Evolutionary conservation across 2,797 vertebrate genomes (phyloP).

Genomic region (Neostethus bicornis): DNA sequence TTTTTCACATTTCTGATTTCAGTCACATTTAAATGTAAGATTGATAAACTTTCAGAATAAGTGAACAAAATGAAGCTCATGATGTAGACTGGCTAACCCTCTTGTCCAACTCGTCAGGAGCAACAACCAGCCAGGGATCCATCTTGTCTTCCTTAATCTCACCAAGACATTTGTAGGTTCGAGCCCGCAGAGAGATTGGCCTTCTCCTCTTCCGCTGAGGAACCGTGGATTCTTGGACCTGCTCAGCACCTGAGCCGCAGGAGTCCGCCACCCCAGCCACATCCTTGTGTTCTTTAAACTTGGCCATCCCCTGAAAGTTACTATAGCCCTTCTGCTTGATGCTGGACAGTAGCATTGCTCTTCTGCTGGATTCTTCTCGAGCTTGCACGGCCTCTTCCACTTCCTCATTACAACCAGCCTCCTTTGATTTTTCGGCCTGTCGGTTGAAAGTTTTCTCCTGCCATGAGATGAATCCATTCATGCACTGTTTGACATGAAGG

Average conservation of each 20-base stretch:
- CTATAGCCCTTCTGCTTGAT: slow-evolving; percentile 70
- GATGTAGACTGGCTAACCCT: accelerated
- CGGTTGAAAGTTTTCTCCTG: slow-evolving; percentile 54
- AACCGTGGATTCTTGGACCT: neutral
- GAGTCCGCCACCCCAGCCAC: slow-evolving; percentile 25
- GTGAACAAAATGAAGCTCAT: neutral
- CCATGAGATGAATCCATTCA: slow-evolving; percentile 54
- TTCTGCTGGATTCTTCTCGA: slow-evolving; percentile 16
- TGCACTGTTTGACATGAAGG: slow-evolving; percentile 14
- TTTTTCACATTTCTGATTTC: no score
- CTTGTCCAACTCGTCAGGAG: slow-evolving; percentile 25
- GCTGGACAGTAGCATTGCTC: slow-evolving; percentile 57
- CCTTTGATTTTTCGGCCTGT: neutral
- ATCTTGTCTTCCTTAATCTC: neutral
- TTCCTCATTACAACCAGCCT: accelerated
- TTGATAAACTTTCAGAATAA: no score
- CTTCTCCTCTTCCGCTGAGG: neutral
- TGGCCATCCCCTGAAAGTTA: slow-evolving; percentile 18
- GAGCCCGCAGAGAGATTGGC: slow-evolving; percentile 47
- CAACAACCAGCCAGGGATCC: slow-evolving; percentile 54
- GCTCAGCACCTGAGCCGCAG: neutral
- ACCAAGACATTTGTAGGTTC: slow-evolving; percentile 48
- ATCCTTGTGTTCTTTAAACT: slow-evolving; percentile 45
- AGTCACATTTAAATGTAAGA: no score
- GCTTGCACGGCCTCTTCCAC: neutral